Conservation (phyloP, 1,140 invertebrate genomes). For the Drosophila burlai region DNA sequence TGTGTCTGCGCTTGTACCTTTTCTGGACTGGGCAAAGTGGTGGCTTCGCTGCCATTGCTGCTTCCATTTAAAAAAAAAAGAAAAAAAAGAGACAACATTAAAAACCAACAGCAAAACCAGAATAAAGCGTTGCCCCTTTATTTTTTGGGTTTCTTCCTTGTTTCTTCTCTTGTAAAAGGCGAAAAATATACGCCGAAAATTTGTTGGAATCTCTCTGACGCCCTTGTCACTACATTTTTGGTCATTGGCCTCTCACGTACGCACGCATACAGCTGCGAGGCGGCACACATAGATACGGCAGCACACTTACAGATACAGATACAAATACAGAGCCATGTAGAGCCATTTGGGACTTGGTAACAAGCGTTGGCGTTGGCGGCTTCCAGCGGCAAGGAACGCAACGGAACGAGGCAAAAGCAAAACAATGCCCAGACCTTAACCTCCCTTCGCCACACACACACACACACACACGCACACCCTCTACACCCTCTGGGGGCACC, state of each 20-base stretch:
- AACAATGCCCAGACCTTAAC: conserved; percentile 45
- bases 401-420: conserved; percentile 37
- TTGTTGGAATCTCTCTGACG: conserved; percentile 57
- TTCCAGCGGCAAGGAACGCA: conserved; percentile 14
- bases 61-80: conserved; percentile 3
- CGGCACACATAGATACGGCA: conserved; percentile 7
- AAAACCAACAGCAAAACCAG: conserved; percentile 22
- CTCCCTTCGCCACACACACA: conserved; percentile 11
- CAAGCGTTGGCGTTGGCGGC: conserved; percentile 16
- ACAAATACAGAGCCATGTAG: conserved; percentile 3
- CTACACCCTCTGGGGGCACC: conserved; percentile 1
- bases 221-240: conserved; percentile 76
- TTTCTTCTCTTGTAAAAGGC: conserved; percentile 31
- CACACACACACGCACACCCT: neutral
- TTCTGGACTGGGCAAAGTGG: conserved; percentile 36
- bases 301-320: conserved; percentile 5
- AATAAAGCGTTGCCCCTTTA: conserved; percentile 30
- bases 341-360: conserved; percentile 61
- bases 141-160: conserved; percentile 13
- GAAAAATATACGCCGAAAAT: conserved; percentile 38
- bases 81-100: conserved; percentile 1
- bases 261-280: conserved; percentile 6
- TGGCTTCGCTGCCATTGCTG: conserved; percentile 13
- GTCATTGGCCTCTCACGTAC: conserved; percentile 51
- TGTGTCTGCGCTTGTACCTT: conserved; percentile 8